These are phyloP conservation scores for Phrynocephalus forsythii DNA, from an alignment of 2,797 vertebrate genomes.

Conservation along the genomic window DNA sequence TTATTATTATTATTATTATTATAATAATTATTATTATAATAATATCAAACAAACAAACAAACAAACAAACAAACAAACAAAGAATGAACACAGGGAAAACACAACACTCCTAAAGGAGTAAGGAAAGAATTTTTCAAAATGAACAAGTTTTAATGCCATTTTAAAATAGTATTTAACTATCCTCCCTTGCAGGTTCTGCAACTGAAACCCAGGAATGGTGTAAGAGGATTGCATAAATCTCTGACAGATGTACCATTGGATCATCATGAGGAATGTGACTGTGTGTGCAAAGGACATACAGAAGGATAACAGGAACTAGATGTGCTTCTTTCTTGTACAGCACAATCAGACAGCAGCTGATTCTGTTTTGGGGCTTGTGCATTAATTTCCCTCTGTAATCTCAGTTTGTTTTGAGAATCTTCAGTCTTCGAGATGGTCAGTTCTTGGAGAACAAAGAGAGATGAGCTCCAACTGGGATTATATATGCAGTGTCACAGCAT, in stretches of 20 bases:
- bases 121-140: background rate
- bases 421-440: conserved; percentile 72
- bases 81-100: no score
- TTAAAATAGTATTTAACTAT: conserved; percentile 47
- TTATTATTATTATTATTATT: no score
- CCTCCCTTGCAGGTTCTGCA: conserved; percentile 88
- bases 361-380: conserved; percentile 72
- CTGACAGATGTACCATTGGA: conserved; percentile 94
- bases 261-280: conserved; percentile 96
- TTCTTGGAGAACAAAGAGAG: conserved; percentile 70
- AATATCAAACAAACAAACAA: no score
- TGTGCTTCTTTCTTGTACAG: conserved; percentile 59
- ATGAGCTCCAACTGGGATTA: conserved; percentile 68
- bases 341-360: conserved; percentile 68
- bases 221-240: conserved; percentile 90
- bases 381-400: conserved; percentile 77
- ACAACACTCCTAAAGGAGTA: background rate
- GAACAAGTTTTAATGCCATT: conserved; percentile 20
- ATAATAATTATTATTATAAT: no score
- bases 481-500: conserved; percentile 66
- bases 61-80: no score
- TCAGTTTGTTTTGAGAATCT: conserved; percentile 76
- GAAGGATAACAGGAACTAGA: conserved; percentile 79
- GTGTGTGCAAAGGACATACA: conserved; percentile 89
- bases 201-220: conserved; percentile 89